Evolutionary conservation across 2,797 vertebrate genomes (phyloP).

Genomic region (Decapterus maruadsi): DNA sequence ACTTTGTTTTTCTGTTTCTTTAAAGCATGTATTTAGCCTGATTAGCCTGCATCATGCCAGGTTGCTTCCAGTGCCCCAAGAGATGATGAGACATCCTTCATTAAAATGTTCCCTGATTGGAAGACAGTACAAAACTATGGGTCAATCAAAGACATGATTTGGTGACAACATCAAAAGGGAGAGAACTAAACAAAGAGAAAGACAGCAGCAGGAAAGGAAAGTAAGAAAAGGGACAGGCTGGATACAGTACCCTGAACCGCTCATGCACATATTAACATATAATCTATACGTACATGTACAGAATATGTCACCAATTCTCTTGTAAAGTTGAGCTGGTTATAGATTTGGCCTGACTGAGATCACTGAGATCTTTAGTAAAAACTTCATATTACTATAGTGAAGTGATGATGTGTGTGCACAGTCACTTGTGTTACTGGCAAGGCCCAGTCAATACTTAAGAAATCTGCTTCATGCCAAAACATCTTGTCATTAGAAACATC

Average conservation of each 20-base stretch:
- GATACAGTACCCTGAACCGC: constrained; percentile 9
- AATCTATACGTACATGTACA: not conserved
- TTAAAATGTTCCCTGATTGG: constrained; percentile 46
- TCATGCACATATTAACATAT: constrained; percentile 15
- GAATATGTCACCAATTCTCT: not conserved
- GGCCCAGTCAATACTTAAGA: not conserved
- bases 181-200: constrained; percentile 43
- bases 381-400: not conserved
- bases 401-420: not conserved
- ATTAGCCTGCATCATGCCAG: not conserved
- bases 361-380: not conserved
- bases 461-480: constrained; percentile 10
- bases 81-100: constrained; percentile 39
- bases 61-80: not conserved
- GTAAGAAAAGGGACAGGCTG: constrained; percentile 26
- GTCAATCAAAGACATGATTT: constrained; percentile 62
- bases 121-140: constrained; percentile 34
- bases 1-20: not conserved
- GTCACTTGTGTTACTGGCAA: not conserved
- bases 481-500: constrained; percentile 10
- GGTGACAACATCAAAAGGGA: constrained; percentile 37
- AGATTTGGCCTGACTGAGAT: constrained; percentile 10
- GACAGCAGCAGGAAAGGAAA: constrained; percentile 62
- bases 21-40: not conserved
- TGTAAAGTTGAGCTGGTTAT: not conserved